These are phyloP conservation scores for Drosophila melanica DNA, from an alignment of 1,140 invertebrate species.

Conservation along the genomic window DNA sequence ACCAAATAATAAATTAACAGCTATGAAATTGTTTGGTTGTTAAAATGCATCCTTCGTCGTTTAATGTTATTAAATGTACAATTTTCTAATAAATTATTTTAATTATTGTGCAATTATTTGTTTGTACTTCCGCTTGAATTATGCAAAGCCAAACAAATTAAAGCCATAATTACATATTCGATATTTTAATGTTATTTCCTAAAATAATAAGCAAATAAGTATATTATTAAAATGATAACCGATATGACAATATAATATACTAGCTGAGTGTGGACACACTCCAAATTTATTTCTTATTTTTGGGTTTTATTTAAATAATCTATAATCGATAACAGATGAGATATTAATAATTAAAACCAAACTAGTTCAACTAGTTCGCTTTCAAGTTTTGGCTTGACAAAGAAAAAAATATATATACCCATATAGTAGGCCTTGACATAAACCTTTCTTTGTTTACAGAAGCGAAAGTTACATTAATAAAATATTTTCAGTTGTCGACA, in stretches of 20 bases:
- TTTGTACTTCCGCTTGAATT: constrained; percentile 21
- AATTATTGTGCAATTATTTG: constrained; percentile 32
- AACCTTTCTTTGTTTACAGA: not conserved
- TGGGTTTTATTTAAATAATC: too few relatives aligned
- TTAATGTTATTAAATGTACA: not conserved
- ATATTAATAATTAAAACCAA: too few relatives aligned
- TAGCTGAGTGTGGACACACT: too few relatives aligned
- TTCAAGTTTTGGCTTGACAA: too few relatives aligned
- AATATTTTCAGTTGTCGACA: not conserved
- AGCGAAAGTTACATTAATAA: not conserved
- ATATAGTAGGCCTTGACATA: not conserved
- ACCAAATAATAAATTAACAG: too few relatives aligned
- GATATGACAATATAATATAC: too few relatives aligned
- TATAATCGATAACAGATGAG: too few relatives aligned
- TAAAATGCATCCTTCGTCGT: not conserved
- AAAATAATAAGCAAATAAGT: not conserved
- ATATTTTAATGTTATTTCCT: not conserved
- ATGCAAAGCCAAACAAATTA: constrained; percentile 5
- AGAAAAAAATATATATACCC: not conserved
- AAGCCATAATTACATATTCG: constrained; percentile 1
- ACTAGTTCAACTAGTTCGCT: too few relatives aligned
- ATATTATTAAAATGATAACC: not conserved
- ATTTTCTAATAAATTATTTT: constrained; percentile 34
- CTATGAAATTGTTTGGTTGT: too few relatives aligned
- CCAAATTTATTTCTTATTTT: too few relatives aligned